Percentiles rank a stretch among this genome's conserved stretches.
These are phyloP conservation scores for Apodemus agrarius DNA, from an alignment of 2,797 vertebrate species.

Conservation along the genomic window DNA sequence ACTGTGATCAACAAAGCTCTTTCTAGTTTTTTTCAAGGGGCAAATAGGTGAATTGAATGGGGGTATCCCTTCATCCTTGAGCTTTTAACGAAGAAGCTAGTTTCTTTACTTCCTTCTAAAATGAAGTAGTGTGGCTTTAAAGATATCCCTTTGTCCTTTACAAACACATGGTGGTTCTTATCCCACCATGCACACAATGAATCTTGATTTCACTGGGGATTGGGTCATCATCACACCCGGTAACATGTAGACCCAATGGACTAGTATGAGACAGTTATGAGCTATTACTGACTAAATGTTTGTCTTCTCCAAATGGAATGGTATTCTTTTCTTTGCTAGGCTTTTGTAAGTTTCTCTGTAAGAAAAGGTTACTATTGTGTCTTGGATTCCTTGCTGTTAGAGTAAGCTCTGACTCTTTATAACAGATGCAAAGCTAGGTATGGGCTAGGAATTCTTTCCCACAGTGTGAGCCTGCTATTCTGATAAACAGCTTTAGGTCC, in stretches of 20 bases:
- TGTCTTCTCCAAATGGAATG: not conserved
- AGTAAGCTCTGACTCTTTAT: not conserved
- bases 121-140: not conserved
- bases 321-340: not conserved
- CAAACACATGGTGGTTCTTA: not conserved
- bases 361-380: not conserved
- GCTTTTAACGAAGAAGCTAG: constrained; percentile 10
- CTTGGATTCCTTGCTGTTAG: constrained; percentile 37
- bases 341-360: not conserved
- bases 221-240: not conserved
- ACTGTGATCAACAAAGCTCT: not conserved
- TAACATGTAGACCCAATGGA: not conserved
- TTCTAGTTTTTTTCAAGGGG: not conserved
- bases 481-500: not conserved
- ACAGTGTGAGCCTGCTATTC: not conserved
- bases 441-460: not conserved
- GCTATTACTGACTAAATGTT: not conserved
- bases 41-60: not conserved
- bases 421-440: not conserved
- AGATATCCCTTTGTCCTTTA: not conserved
- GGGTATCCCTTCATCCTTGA: not conserved
- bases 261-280: not conserved
- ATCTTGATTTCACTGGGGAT: not conserved
- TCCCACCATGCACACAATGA: not conserved
- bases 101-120: constrained; percentile 11